These are phyloP conservation scores for Amniataba percoides DNA, from an alignment of 2,797 vertebrate genomes.

Conservation along the genomic window DNA sequence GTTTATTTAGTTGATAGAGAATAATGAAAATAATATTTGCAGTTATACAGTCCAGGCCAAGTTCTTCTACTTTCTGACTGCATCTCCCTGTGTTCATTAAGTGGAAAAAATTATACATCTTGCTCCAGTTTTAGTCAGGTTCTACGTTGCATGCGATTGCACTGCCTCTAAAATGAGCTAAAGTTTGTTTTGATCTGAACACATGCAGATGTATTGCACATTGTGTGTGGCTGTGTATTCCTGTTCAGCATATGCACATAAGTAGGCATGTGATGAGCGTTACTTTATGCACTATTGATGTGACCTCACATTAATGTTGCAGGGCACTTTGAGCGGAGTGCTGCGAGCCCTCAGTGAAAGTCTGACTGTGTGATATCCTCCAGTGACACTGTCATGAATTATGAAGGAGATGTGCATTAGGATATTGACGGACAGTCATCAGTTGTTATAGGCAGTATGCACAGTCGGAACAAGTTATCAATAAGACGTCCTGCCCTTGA, in stretches of 20 bases:
- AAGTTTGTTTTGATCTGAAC: background rate
- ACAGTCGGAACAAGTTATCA: slow-evolving; percentile 21
- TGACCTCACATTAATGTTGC: slow-evolving; percentile 23
- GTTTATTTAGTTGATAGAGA: no score
- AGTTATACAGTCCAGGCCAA: background rate
- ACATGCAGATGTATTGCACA: background rate
- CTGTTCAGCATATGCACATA: background rate
- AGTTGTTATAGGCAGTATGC: background rate
- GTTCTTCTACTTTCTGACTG: background rate
- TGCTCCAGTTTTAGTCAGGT: background rate
- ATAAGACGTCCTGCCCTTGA: slow-evolving; percentile 21
- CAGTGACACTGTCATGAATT: slow-evolving; percentile 40
- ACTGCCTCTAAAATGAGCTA: background rate
- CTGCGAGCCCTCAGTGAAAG: background rate
- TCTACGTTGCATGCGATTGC: no score
- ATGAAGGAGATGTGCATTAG: slow-evolving; percentile 55
- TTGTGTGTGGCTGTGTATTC: background rate
- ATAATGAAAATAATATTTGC: background rate
- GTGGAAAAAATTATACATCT: background rate
- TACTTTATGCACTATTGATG: slow-evolving; percentile 22
- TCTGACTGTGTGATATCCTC: slow-evolving; percentile 8
- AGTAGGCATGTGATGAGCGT: slow-evolving; percentile 10
- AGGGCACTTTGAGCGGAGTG: background rate
- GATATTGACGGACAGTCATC: slow-evolving; percentile 26
- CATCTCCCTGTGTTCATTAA: background rate